A percentile compares a stretch with the other conserved stretches of the same genome.
phyloP scores from a whole-genome alignment of 2,113 vertebrate genomes.

The Mohoua ochrocephala region DNA sequence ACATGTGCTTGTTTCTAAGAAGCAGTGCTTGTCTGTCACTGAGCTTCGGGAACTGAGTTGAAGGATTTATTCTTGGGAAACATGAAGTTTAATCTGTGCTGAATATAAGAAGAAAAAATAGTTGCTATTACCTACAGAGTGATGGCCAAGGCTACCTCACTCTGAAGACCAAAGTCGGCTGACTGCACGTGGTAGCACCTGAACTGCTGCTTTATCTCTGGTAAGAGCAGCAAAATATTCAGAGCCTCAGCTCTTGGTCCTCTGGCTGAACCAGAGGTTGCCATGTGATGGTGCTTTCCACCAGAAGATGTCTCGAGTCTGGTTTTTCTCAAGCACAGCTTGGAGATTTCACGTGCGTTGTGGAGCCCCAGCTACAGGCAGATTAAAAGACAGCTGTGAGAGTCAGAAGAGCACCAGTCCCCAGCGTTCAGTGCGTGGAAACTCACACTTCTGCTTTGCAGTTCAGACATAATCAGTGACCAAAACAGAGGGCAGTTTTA shows the following conservation, averaged over 20 bases:
- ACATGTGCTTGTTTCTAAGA: neutral
- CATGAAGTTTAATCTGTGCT: neutral
- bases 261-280: neutral
- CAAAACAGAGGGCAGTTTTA: neutral
- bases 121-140: neutral
- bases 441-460: neutral
- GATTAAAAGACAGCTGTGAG: neutral
- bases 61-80: neutral
- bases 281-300: neutral
- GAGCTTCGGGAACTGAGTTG: neutral
- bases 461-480: neutral
- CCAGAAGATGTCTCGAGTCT: neutral
- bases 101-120: neutral
- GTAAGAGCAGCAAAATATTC: neutral
- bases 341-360: neutral
- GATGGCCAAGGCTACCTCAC: neutral
- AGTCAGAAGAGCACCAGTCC: neutral
- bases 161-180: neutral
- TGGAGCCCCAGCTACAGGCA: rapidly evolving
- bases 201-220: neutral
- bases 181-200: rapidly evolving
- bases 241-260: neutral
- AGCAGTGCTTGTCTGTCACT: neutral
- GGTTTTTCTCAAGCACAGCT: neutral
- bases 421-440: neutral